Percentiles rank a stretch among this genome's conserved stretches.
phyloP scores from a whole-genome alignment of 1,140 invertebrate genomes.

The Chrysomallon squamiferum region DNA sequence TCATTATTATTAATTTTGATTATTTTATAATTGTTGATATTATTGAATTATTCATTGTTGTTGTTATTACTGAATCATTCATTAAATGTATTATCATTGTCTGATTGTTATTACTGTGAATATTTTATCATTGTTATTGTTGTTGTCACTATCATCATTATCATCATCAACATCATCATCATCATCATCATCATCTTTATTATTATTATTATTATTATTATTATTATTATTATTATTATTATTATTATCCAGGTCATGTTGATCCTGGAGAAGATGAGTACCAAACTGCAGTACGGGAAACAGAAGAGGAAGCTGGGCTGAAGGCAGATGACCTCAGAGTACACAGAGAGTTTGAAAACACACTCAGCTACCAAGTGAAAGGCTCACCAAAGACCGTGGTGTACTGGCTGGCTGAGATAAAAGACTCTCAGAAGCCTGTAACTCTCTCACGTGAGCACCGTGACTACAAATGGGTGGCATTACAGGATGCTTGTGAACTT shows the following conservation, averaged over 20 bases:
- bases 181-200: background rate
- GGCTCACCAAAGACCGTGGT: slow-evolving; percentile 80
- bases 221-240: slow-evolving; percentile 7
- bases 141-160: background rate
- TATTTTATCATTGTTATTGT: no score
- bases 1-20: no score
- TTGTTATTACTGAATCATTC: no score
- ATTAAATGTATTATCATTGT: no score
- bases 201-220: background rate
- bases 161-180: background rate
- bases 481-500: slow-evolving; percentile 74
- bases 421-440: slow-evolving; percentile 71
- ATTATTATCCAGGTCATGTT: slow-evolving; percentile 75
- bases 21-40: no score
- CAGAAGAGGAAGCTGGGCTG: slow-evolving; percentile 84
- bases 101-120: no score
- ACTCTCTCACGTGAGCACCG: slow-evolving; percentile 83
- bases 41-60: no score
- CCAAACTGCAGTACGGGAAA: slow-evolving; percentile 87
- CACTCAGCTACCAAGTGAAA: slow-evolving; percentile 68
- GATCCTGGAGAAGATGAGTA: slow-evolving; percentile 83
- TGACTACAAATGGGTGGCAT: slow-evolving; percentile 77
- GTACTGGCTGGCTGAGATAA: slow-evolving; percentile 86
- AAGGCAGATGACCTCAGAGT: slow-evolving; percentile 57
- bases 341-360: slow-evolving; percentile 59